Base-by-base conservation (phyloP, 1,140 invertebrate genomes). In the Drosophila azteca region DNA sequence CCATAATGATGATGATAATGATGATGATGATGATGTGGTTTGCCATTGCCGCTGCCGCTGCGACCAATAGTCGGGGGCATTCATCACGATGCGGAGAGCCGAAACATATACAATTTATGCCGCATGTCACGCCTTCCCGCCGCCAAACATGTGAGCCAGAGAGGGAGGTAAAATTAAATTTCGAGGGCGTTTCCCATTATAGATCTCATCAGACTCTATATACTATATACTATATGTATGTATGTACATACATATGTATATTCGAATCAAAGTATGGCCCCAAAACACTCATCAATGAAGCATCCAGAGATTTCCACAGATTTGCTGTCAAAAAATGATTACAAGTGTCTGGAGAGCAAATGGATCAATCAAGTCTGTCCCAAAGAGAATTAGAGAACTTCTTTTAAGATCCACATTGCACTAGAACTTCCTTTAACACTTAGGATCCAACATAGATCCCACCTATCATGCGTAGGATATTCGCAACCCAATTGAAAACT, bases 11-110 rank as follows among this genome's bases (percentile, higher is more conserved):
- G 41, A 65, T 50, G 35, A 49, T 54, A 29, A 31, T 54, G 22
- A 58, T 59, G 26, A 50, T 52, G 29, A 71, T 77, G 57, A 71
- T 60, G 48, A 79, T 75, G 46, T 78, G 68, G 59, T 67, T 65
- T 71, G 50, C 26, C 49, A 48, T 52, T 64, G 61, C 48, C 13
- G 41, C 35, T 39, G 45, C 55, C 17, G 62, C 55, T 52, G 71
- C 72, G 71, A 76, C 71, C 71, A 75, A 75, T 75, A 66, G 71
- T 74, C 75, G 61, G 69, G 61, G 69, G 48, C 53, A 74, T 74
- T 74, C 61, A 74, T 74, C 60, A 70, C 20, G 65, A 31, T n/a
- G 48, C 41, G 31, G 41, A 35, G 49, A 65, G 35, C 70, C 62
- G 54, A 58, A 65, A 66, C 22, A 24, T 3, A 39, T 2, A 75